These are phyloP conservation scores for Alloscopus bannaensis DNA, from an alignment of 2,888 invertebrate species.

Conservation along the genomic window DNA sequence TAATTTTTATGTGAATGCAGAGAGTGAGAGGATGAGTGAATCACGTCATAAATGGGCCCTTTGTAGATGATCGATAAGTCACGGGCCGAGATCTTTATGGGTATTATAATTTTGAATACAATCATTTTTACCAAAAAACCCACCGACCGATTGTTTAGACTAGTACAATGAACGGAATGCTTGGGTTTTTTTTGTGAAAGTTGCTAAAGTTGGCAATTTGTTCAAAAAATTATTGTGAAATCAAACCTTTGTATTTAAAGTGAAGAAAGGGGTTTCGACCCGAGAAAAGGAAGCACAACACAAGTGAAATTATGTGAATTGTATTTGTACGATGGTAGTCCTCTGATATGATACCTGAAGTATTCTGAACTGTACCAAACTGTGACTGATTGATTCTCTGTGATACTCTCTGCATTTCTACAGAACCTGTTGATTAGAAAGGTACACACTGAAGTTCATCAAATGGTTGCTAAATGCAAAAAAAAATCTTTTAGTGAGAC, in stretches of 20 bases:
- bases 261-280: too few species aligned
- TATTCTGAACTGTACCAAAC: conserved; percentile 25
- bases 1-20: conserved; percentile 59
- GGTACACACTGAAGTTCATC: background rate
- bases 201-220: too few species aligned
- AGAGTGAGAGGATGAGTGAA: conserved; percentile 63
- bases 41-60: conserved; percentile 32
- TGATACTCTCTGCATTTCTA: conserved; percentile 73
- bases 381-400: conserved; percentile 72
- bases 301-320: background rate
- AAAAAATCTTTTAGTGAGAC: background rate
- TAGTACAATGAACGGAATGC: background rate
- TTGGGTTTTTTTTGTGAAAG: background rate
- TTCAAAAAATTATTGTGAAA: too few species aligned
- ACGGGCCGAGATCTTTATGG: too few species aligned
- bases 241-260: too few species aligned
- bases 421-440: conserved; percentile 32
- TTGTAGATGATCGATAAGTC: conserved; percentile 6
- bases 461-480: conserved; percentile 48
- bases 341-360: conserved; percentile 35
- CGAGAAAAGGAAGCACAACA: background rate
- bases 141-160: too few species aligned
- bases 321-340: too few species aligned
- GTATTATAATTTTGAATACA: conserved; percentile 32
- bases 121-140: conserved; percentile 7